phyloP scores from a whole-genome alignment of 2,888 invertebrate genomes.

The Drosophila fulvimacula region DNA sequence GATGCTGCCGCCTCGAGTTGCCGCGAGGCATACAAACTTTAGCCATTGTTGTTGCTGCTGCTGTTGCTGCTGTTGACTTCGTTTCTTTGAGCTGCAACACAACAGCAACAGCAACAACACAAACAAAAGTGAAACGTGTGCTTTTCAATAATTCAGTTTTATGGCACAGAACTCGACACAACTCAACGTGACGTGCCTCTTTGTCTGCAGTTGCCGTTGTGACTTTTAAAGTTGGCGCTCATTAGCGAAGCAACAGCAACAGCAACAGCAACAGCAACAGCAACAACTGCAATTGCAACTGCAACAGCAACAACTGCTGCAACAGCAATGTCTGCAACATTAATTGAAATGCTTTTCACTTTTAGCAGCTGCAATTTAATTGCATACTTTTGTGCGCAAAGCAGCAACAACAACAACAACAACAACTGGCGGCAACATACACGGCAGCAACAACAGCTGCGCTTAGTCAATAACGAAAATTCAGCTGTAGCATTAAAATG shows the following conservation, averaged over 20 bases:
- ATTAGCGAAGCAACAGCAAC: slow-evolving; percentile 52
- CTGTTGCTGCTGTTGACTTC: slow-evolving; percentile 66
- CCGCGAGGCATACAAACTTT: slow-evolving; percentile 48
- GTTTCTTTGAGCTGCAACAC: slow-evolving; percentile 66
- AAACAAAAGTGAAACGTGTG: slow-evolving; percentile 80
- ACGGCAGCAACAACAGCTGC: slow-evolving; percentile 27
- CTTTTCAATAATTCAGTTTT: slow-evolving; percentile 81
- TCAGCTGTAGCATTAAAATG: slow-evolving; percentile 25
- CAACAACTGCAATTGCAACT: slow-evolving; percentile 25
- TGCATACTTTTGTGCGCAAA: slow-evolving; percentile 62
- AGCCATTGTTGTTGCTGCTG: slow-evolving; percentile 55
- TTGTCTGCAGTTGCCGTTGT: slow-evolving; percentile 57
- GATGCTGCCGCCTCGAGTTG: slow-evolving; percentile 47
- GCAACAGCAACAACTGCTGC: slow-evolving; percentile 3
- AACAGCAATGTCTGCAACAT: slow-evolving; percentile 49
- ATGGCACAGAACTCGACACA: slow-evolving; percentile 69
- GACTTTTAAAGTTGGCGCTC: slow-evolving; percentile 74
- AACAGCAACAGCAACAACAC: slow-evolving; percentile 62
- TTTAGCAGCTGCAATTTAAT: slow-evolving; percentile 67
- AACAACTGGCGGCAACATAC: slow-evolving; percentile 16
- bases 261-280: slow-evolving; percentile 10
- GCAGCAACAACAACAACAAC: slow-evolving; percentile 53
- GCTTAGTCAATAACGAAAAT: slow-evolving; percentile 33
- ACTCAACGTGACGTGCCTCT: slow-evolving; percentile 61
- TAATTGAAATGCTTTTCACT: slow-evolving; percentile 79